Evolutionary conservation across 2,113 vertebrate species (phyloP), one percentile per base, ranked within the genome.

Genomic region (Gadus macrocephalus): DNA sequence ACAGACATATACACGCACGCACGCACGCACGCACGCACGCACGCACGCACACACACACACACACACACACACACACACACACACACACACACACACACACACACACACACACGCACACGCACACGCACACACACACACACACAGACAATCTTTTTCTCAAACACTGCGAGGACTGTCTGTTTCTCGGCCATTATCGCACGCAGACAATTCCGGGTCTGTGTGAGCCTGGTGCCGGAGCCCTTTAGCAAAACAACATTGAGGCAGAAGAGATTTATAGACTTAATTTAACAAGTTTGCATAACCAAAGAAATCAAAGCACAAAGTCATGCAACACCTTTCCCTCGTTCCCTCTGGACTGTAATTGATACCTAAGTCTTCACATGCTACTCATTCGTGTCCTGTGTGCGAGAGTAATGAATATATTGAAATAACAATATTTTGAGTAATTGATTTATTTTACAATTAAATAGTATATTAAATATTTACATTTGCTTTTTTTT

Each of bases 161-260:
- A 49, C 55, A 58, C 55, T 17, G 78, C 78, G 73, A 69, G 75
- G 69, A 74, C 66, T 83, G 76, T 74, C 68, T 67, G 71, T 71
- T 81, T 75, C 81, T 90, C 81, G 83, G 74, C 84, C 70, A 35
- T 85, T 83, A 78, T 70, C 62, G 64, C n/a, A 69, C 27, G 70
- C 71, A 86, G 80, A 87, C 87, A 89, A 75, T 35, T 27, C 42
- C 62, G 56, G 49, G 60, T 75, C 76, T 82, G 22, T 85, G 77
- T 60, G n/a, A 58, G 66, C 53, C 68, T 25, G 53, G 20, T 42
- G 66, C 53, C 68, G 19, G 61, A 63, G 60, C 6, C 27, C 1
- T 28, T 7, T 66, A 62, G 68, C 15, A 28, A n/a, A 55, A 73
- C 42, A 12, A 14, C 55, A 61, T 35, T 64, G 60, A 31, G 70